Evolutionary conservation across 2,113 vertebrate genomes (phyloP).

Genomic region (Nannospalax galili): DNA sequence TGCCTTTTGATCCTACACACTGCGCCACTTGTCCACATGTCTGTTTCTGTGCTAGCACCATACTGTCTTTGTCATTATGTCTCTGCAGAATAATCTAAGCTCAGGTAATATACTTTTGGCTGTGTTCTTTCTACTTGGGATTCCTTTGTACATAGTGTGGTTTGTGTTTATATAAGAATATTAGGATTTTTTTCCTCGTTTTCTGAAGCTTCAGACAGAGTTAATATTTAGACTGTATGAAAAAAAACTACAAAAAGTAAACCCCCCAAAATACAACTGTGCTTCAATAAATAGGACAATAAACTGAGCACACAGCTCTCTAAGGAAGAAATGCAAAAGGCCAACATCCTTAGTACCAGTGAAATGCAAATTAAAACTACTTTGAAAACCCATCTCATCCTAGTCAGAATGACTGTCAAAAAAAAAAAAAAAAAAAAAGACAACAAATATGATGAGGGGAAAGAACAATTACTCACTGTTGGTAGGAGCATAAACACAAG

Average conservation of each 20-base stretch:
- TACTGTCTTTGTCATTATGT: not conserved
- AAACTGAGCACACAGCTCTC: not conserved
- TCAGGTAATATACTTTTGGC: too few species aligned
- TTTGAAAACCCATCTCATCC: too few species aligned
- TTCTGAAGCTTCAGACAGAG: not conserved
- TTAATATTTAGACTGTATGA: not conserved
- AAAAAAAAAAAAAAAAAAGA: not conserved
- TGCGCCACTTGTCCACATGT: too few species aligned
- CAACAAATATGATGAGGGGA: not conserved
- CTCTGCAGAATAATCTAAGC: not conserved
- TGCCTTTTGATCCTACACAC: not conserved
- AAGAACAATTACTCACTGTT: not conserved
- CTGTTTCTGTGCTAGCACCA: not conserved
- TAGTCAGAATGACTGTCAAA: not conserved
- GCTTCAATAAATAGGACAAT: not conserved
- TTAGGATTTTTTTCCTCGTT: not conserved
- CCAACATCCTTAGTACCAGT: too few species aligned
- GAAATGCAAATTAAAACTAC: not conserved
- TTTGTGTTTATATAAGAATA: not conserved
- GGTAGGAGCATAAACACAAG: too few species aligned
- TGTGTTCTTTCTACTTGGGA: not conserved
- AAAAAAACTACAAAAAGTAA: not conserved
- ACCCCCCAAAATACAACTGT: not conserved
- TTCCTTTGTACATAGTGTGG: too few species aligned
- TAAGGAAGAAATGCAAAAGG: not conserved